phyloP scores from a whole-genome alignment of 2,113 vertebrate species.

The Scomber japonicus region DNA sequence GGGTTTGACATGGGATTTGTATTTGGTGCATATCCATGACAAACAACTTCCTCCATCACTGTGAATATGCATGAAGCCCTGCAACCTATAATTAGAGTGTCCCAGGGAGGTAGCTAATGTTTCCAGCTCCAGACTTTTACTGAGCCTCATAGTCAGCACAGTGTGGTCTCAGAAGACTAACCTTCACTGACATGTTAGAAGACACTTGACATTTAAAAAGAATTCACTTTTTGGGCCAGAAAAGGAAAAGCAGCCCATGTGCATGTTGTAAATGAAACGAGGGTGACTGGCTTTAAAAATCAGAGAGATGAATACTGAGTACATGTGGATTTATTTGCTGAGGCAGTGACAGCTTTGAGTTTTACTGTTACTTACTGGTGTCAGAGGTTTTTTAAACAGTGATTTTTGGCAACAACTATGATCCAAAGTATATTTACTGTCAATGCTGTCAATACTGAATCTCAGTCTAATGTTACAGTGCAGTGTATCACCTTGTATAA shows the following conservation, averaged over 20 bases:
- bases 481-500: background rate
- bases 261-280: constrained; percentile 13
- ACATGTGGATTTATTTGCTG: background rate
- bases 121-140: constrained; percentile 55
- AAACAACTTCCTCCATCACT: constrained; percentile 50
- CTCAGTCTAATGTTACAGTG: too few species aligned
- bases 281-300: background rate
- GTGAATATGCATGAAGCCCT: constrained; percentile 48
- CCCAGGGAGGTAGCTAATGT: constrained; percentile 61
- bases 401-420: background rate
- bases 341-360: background rate
- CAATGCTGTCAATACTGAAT: too few species aligned
- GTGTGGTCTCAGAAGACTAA: constrained; percentile 44
- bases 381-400: too few species aligned
- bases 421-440: background rate
- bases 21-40: constrained; percentile 40
- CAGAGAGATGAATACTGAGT: background rate
- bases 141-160: constrained; percentile 43
- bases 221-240: constrained; percentile 27
- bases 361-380: background rate
- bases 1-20: constrained; percentile 19
- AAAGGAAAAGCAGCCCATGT: constrained; percentile 8
- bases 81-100: constrained; percentile 67
- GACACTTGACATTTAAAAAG: constrained; percentile 66
- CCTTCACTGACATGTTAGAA: constrained; percentile 43